Percentiles rank a stretch among this genome's conserved stretches.
Conservation (phyloP, 2,888 invertebrate species). For the Muschampia plurimacula region DNA sequence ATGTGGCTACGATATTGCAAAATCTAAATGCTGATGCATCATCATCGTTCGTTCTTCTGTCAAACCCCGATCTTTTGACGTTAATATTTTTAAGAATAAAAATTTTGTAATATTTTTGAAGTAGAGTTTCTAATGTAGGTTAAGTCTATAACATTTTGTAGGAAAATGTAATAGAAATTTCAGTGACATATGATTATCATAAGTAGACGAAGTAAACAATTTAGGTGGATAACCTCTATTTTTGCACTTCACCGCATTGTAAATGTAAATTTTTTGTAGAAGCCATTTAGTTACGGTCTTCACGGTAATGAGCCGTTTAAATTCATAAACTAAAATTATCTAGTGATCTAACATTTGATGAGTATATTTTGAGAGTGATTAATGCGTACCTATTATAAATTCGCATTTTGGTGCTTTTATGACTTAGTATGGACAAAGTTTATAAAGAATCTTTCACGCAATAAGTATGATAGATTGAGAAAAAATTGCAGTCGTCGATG, state of each 20-base stretch:
- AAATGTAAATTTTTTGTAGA: constrained; percentile 20
- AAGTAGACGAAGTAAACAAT: neutral
- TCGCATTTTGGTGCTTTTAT: neutral
- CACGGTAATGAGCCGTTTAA: constrained; percentile 24
- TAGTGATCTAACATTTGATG: neutral
- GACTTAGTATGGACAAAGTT: too few relatives aligned
- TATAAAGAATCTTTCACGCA: too few relatives aligned
- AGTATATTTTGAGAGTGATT: constrained; percentile 1
- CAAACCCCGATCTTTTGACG: too few relatives aligned
- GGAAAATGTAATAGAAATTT: neutral
- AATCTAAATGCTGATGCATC: too few relatives aligned
- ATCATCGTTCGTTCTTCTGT: too few relatives aligned
- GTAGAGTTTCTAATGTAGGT: too few relatives aligned
- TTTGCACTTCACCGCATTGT: constrained; percentile 3
- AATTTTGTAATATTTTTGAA: too few relatives aligned
- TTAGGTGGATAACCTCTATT: neutral
- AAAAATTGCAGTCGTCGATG: too few relatives aligned
- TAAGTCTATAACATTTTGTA: too few relatives aligned
- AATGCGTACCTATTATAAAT: neutral
- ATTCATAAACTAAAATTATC: constrained; percentile 23
- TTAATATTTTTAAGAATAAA: too few relatives aligned
- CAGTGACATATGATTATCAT: neutral
- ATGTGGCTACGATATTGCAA: too few relatives aligned
- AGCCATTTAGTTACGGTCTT: constrained; percentile 24
- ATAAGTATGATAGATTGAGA: too few relatives aligned